These are phyloP conservation scores for Pantherophis guttatus DNA, from an alignment of 2,113 vertebrate species.

Conservation along the genomic window DNA sequence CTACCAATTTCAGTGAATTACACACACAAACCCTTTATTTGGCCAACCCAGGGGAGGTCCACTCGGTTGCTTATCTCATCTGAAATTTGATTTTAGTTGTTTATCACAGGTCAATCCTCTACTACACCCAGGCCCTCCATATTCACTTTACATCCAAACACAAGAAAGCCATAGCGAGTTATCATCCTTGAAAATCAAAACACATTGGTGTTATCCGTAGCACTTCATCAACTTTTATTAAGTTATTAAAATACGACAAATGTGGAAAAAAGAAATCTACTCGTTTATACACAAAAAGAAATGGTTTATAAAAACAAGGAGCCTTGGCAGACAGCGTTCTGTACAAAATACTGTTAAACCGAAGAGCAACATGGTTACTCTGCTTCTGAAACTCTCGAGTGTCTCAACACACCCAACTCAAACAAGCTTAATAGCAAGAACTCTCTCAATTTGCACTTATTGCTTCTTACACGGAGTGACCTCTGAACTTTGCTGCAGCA, in stretches of 20 bases:
- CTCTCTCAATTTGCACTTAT: conserved; percentile 58
- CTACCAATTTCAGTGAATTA: not conserved
- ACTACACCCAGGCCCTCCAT: not conserved
- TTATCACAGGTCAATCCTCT: not conserved
- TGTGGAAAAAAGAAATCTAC: conserved; percentile 45
- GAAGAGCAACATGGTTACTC: conserved; percentile 60
- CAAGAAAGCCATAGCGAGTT: not conserved
- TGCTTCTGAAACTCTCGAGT: conserved; percentile 59
- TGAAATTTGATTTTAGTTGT: not conserved
- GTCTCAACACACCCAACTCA: conserved; percentile 53
- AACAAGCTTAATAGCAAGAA: conserved; percentile 51
- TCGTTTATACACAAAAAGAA: conserved; percentile 48
- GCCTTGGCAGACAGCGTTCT: conserved; percentile 49
- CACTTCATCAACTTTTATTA: conserved; percentile 67
- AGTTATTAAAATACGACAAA: conserved; percentile 64
- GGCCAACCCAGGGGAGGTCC: not conserved
- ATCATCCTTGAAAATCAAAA: not conserved
- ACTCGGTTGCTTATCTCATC: not conserved
- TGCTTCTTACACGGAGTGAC: conserved; percentile 60
- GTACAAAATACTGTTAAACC: conserved; percentile 65
- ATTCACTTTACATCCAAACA: not conserved
- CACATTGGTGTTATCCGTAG: not conserved
- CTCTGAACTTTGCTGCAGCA: conserved; percentile 43
- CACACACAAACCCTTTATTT: not conserved
- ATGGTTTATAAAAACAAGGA: conserved; percentile 61